Evolutionary conservation across 1,140 invertebrate genomes (phyloP).

Genomic region (Trichonephila clavipes): DNA sequence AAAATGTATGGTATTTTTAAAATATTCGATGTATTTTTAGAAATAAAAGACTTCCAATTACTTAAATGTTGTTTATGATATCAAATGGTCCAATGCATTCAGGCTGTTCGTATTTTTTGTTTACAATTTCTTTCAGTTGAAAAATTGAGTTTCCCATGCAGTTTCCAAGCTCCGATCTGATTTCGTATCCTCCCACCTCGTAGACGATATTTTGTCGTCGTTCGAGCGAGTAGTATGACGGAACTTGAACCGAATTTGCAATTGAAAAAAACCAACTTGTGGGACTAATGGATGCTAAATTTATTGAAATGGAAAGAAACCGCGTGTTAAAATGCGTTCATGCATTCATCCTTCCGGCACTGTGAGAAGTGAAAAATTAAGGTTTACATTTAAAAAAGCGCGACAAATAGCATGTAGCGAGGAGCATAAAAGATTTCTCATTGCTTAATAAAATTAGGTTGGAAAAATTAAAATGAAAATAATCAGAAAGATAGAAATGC

Average conservation of each 20-base stretch:
- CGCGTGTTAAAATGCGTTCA: neutral
- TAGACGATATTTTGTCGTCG: neutral
- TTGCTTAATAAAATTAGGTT: too few species aligned
- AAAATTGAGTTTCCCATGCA: neutral
- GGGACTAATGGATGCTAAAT: constrained; percentile 18
- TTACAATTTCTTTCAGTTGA: neutral
- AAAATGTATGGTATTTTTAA: too few species aligned
- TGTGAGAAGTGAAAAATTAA: neutral
- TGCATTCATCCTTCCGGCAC: neutral
- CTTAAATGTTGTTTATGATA: too few species aligned
- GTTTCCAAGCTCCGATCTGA: neutral
- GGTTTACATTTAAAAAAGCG: neutral
- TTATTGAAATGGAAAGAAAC: constrained; percentile 18
- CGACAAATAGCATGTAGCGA: neutral
- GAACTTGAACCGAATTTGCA: neutral
- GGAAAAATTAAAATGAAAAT: too few species aligned
- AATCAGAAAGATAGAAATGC: too few species aligned
- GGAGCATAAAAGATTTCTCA: too few species aligned
- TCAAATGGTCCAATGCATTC: too few species aligned
- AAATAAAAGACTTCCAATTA: too few species aligned
- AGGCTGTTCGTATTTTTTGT: too few species aligned
- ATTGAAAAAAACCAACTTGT: constrained; percentile 3
- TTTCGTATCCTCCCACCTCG: neutral
- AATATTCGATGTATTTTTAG: too few species aligned
- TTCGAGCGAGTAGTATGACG: neutral